Evolutionary conservation across 23 tunicate species (phyloP).

Genomic region (Aplidium turbinatum): DNA sequence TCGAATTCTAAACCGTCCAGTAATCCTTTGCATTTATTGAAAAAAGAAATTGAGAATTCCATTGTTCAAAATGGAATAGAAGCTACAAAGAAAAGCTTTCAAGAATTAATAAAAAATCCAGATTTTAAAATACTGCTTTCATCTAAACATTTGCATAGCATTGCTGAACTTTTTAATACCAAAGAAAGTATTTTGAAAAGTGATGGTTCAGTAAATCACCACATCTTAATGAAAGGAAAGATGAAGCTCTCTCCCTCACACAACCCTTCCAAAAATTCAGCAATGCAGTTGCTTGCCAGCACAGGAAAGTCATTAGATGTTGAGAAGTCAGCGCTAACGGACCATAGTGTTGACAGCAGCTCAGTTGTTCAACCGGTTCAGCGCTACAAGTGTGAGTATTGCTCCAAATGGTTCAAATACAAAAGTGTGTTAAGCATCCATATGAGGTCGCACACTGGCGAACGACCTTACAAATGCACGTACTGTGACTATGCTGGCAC

Average conservation of each 20-base stretch:
- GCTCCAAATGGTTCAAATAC: constrained; percentile 85
- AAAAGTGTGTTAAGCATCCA: constrained; percentile 78
- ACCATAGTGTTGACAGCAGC: background rate
- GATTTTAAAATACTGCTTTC: constrained; percentile 8
- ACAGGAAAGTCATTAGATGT: constrained; percentile 56
- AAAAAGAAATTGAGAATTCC: constrained; percentile 23
- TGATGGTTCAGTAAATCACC: too few species aligned
- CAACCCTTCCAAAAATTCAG: constrained; percentile 62
- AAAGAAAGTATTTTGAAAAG: too few species aligned
- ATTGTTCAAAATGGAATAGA: constrained; percentile 17
- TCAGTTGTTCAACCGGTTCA: constrained; percentile 10
- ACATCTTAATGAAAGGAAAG: background rate
- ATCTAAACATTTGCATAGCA: background rate
- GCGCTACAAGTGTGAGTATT: constrained; percentile 61
- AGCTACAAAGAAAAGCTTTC: constrained; percentile 15
- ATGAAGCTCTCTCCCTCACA: background rate
- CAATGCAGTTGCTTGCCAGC: constrained; percentile 83
- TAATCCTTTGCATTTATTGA: too few species aligned
- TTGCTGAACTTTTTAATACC: background rate
- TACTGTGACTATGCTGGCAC: constrained; percentile 88
- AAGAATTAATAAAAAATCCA: constrained; percentile 22
- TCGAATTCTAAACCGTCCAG: too few species aligned
- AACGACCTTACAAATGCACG: constrained; percentile 85
- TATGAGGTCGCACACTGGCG: constrained; percentile 87
- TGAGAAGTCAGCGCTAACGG: background rate